Percentiles rank a stretch among this genome's conserved stretches.
Conservation (phyloP, 2,888 invertebrate species). For the Oligia latruncula region DNA sequence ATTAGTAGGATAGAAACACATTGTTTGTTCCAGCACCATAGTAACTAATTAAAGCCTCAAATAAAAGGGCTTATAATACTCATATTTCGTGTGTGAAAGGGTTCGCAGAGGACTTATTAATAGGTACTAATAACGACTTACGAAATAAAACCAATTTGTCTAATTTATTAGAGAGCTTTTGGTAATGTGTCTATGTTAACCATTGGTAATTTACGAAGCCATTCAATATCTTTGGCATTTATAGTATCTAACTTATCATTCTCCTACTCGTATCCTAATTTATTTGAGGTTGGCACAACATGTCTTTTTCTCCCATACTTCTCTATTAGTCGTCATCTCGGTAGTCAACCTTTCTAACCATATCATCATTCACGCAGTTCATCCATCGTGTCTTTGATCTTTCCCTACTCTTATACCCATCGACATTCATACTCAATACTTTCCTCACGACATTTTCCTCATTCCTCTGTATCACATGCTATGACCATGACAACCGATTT, state of each 20-base stretch:
- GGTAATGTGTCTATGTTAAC: slow-evolving; percentile 32
- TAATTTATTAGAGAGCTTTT: slow-evolving; percentile 34
- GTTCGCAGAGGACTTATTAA: slow-evolving; percentile 23
- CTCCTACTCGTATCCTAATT: neutral
- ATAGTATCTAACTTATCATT: neutral
- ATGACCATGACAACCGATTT: neutral
- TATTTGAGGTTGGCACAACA: neutral
- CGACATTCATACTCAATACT: neutral
- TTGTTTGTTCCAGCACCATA: neutral
- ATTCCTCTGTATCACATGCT: neutral
- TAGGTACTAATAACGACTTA: slow-evolving; percentile 43
- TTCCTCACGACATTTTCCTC: neutral
- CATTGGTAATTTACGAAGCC: slow-evolving; percentile 12
- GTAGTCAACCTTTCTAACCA: neutral
- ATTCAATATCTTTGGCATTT: neutral
- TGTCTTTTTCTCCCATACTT: neutral
- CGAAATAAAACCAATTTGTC: slow-evolving; percentile 39
- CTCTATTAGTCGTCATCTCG: neutral
- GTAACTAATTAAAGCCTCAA: neutral
- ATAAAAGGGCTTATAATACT: neutral
- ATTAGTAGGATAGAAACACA: neutral
- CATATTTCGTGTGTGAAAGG: slow-evolving; percentile 27
- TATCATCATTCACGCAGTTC: neutral
- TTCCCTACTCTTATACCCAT: neutral
- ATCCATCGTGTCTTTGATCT: neutral